These are phyloP conservation scores for Fissipunctia ypsillon DNA, from an alignment of 2,888 invertebrate genomes.

Conservation along the genomic window DNA sequence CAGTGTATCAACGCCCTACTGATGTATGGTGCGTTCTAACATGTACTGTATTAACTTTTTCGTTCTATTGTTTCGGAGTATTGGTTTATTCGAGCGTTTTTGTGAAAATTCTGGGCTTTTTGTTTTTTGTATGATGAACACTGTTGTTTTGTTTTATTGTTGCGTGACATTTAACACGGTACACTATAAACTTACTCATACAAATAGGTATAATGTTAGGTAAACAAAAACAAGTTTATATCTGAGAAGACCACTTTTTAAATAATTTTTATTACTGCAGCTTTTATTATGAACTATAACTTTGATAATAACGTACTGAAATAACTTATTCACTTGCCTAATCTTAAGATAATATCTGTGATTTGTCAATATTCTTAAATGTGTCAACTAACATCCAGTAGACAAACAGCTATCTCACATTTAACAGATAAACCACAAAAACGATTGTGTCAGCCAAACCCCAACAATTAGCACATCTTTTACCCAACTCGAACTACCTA, in stretches of 20 bases:
- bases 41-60: conserved; percentile 81
- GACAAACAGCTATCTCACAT: conserved; percentile 8
- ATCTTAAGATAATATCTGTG: too few relatives aligned
- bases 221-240: background rate
- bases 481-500: conserved; percentile 58
- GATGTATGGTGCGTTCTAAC: conserved; percentile 80
- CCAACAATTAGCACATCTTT: conserved; percentile 67
- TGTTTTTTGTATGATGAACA: conserved; percentile 46
- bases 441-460: conserved; percentile 43
- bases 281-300: background rate
- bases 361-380: background rate
- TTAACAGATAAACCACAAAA: conserved; percentile 31
- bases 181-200: background rate
- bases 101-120: conserved; percentile 53
- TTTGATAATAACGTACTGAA: background rate
- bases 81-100: conserved; percentile 61
- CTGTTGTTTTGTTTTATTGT: conserved; percentile 42
- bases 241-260: background rate
- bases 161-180: conserved; percentile 28
- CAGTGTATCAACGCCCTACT: conserved; percentile 85
- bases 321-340: too few relatives aligned
- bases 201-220: background rate
- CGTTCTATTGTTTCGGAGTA: conserved; percentile 68
- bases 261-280: background rate
- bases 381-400: background rate